A percentile compares a stretch with the other conserved stretches of the same genome.
Conservation (phyloP, 2,797 vertebrate genomes). For the Bradypus variegatus region DNA sequence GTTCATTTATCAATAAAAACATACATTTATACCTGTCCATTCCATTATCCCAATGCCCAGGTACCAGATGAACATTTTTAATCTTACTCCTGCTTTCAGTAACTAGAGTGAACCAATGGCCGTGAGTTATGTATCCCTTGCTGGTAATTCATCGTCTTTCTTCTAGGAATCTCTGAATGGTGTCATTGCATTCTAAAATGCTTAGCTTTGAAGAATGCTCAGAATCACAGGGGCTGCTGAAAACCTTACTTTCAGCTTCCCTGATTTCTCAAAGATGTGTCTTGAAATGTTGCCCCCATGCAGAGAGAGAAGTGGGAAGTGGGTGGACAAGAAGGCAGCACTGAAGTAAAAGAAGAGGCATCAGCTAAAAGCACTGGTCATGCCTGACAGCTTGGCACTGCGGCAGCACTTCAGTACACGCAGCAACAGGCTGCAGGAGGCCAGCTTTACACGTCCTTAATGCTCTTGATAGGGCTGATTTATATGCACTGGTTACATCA, state of each 20-base stretch:
- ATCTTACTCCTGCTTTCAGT: neutral
- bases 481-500: accelerated
- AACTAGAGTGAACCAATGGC: neutral
- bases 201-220: neutral
- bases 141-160: neutral
- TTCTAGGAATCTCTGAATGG: slow-evolving; percentile 28
- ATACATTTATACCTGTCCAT: neutral
- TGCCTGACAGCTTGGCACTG: slow-evolving; percentile 38
- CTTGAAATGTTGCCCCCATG: slow-evolving; percentile 31
- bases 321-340: neutral
- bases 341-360: slow-evolving; percentile 39
- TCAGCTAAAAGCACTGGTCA: neutral
- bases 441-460: slow-evolving; percentile 1
- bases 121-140: neutral
- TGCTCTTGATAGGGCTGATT: slow-evolving; percentile 36
- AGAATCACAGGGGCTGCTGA: neutral
- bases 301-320: neutral
- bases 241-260: neutral
- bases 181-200: neutral
- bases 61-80: neutral
- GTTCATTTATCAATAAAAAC: neutral
- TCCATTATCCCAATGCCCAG: neutral
- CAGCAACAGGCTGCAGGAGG: slow-evolving; percentile 22
- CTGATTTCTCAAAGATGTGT: neutral
- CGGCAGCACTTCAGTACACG: slow-evolving; percentile 47